Conservation (phyloP, 2,113 vertebrate species). For the Thamnophis sirtalis region DNA sequence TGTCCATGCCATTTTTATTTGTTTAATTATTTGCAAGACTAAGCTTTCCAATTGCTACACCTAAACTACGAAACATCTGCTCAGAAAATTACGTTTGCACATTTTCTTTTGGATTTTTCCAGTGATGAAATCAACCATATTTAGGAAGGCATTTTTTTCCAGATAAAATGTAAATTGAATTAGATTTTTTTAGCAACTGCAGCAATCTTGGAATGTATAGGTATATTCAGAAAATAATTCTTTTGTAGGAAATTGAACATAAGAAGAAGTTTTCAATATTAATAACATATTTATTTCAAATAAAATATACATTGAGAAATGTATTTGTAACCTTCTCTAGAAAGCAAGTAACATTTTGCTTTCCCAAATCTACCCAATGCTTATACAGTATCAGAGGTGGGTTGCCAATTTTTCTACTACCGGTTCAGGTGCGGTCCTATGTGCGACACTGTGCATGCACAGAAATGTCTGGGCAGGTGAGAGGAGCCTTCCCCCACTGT, state of each 20-base stretch:
- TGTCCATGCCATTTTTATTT: not conserved
- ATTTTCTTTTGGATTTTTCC: not conserved
- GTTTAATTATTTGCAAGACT: not conserved
- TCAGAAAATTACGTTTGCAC: not conserved
- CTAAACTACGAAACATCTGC: not conserved
- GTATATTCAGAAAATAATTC: not conserved
- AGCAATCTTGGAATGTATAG: not conserved
- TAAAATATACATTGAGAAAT: not conserved
- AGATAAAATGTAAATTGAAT: not conserved
- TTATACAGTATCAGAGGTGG: not conserved
- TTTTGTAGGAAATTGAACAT: not conserved
- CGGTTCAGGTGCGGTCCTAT: too few species aligned
- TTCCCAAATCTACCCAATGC: not conserved
- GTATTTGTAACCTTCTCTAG: not conserved
- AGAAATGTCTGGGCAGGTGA: too few species aligned
- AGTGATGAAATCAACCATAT: not conserved
- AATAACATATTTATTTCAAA: not conserved
- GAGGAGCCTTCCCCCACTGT: too few species aligned
- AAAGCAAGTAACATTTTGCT: not conserved
- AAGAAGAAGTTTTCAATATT: not conserved
- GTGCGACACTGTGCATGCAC: too few species aligned
- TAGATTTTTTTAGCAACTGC: not conserved
- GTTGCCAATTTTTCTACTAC: too few species aligned
- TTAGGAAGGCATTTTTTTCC: not conserved
- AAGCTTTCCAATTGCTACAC: not conserved